Conservation (phyloP, 2,113 vertebrate species). For the Hippoglossus stenolepis region DNA sequence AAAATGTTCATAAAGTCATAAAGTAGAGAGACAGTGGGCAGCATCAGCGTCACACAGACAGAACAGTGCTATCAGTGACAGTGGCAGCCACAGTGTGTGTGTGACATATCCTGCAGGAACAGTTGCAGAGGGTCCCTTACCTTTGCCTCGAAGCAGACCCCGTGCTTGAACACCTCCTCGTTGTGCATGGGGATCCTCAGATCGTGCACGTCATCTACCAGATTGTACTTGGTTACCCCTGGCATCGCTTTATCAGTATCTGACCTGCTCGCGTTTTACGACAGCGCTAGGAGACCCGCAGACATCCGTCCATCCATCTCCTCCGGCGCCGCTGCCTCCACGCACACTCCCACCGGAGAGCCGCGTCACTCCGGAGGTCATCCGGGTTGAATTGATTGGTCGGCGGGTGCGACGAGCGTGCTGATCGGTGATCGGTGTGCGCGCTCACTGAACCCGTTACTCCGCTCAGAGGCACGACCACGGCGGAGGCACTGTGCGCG, state of each 20-base stretch:
- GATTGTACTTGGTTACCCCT: conserved; percentile 93
- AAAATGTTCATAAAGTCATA: conserved; percentile 7
- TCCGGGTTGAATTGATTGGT: conserved; percentile 46
- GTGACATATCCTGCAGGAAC: background rate
- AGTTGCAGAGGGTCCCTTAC: conserved; percentile 75
- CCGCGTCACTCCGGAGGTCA: conserved; percentile 68
- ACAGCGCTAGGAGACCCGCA: conserved; percentile 65
- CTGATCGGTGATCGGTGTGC: conserved; percentile 32
- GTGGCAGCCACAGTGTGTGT: background rate
- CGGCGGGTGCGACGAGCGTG: conserved; percentile 12
- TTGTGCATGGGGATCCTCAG: conserved; percentile 93
- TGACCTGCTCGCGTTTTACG: conserved; percentile 50
- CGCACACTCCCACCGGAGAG: conserved; percentile 28
- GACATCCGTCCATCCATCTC: conserved; percentile 55
- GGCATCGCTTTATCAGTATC: conserved; percentile 84
- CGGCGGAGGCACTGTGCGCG: background rate
- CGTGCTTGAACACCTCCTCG: conserved; percentile 95
- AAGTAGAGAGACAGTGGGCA: background rate
- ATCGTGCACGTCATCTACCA: conserved; percentile 93
- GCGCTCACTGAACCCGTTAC: conserved; percentile 7
- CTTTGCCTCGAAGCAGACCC: conserved; percentile 95
- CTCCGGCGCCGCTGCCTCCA: background rate
- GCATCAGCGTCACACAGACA: background rate
- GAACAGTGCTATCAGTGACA: background rate
- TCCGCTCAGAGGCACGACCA: conserved; percentile 24